Conservation (phyloP, 2,888 invertebrate species). For the Diadegma fenestrale region DNA sequence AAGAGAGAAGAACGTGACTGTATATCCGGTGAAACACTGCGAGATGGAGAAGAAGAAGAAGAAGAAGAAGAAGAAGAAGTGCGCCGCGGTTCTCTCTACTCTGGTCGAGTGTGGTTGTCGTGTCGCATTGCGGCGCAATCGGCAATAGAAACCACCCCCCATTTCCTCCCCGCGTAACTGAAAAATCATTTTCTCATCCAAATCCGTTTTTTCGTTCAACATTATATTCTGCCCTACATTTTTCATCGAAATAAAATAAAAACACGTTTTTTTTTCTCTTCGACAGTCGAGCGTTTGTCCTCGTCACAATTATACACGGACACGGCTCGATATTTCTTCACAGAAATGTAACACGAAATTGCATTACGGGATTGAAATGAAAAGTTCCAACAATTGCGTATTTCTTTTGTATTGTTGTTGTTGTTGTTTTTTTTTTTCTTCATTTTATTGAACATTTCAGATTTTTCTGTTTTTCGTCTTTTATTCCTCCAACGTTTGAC, state of each 20-base stretch:
- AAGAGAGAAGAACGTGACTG: conserved; percentile 41
- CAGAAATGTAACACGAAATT: not conserved
- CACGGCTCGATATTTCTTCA: not conserved
- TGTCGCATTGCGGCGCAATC: conserved; percentile 83
- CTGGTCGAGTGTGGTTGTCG: conserved; percentile 72
- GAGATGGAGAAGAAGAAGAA: conserved; percentile 50
- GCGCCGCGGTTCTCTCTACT: conserved; percentile 54
- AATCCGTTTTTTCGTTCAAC: conserved; percentile 1
- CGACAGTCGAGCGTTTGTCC: not conserved
- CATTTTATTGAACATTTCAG: conserved; percentile 8
- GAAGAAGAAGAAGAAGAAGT: conserved; percentile 35
- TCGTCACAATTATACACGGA: not conserved
- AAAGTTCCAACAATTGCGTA: not conserved
- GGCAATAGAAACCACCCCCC: conserved; percentile 74
- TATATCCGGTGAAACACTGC: conserved; percentile 55
- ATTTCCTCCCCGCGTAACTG: conserved; percentile 66
- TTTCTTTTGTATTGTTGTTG: not conserved
- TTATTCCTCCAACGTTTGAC: conserved; percentile 26
- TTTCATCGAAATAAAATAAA: conserved; percentile 20
- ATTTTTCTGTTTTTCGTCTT: conserved; percentile 14
- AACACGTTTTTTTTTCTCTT: conserved; percentile 5
- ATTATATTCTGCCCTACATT: not conserved
- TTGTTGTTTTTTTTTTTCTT: conserved; percentile 37
- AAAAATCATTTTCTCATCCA: conserved; percentile 55
- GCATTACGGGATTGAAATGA: not conserved